These are phyloP conservation scores for Grapholita molesta DNA, from an alignment of 1,140 invertebrate genomes.

Conservation along the genomic window DNA sequence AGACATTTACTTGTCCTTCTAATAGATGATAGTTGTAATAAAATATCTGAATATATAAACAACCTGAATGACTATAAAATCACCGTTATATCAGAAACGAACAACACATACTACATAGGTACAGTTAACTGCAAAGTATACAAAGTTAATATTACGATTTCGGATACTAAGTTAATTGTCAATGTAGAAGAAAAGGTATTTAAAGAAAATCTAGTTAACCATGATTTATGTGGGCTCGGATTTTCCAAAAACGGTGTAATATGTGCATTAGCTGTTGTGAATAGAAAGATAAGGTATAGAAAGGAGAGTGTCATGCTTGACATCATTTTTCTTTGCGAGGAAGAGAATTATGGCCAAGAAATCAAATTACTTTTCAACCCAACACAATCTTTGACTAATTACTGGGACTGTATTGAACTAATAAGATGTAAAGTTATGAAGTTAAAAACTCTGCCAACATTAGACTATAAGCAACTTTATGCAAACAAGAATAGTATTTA, in stretches of 20 bases:
- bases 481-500: constrained; percentile 44
- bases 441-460: constrained; percentile 43
- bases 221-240: constrained; percentile 41
- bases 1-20: constrained; percentile 54
- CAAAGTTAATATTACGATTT: constrained; percentile 37
- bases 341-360: constrained; percentile 28
- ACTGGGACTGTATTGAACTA: constrained; percentile 58
- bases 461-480: constrained; percentile 45
- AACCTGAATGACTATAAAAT: constrained; percentile 60
- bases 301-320: constrained; percentile 43
- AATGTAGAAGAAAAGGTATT: constrained; percentile 27
- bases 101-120: constrained; percentile 35
- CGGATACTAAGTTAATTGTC: constrained; percentile 28
- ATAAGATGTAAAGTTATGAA: constrained; percentile 51
- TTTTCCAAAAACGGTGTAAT: constrained; percentile 45
- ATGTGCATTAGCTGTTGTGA: constrained; percentile 35
- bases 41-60: constrained; percentile 40
- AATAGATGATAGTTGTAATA: constrained; percentile 42
- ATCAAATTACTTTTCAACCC: constrained; percentile 45
- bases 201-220: constrained; percentile 40
- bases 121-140: constrained; percentile 52
- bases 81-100: constrained; percentile 31
- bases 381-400: constrained; percentile 43
- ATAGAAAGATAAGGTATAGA: constrained; percentile 43
- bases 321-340: constrained; percentile 33